Base-by-base conservation (phyloP, 2,888 invertebrate genomes). In the Pandemis cinnamomeana region DNA sequence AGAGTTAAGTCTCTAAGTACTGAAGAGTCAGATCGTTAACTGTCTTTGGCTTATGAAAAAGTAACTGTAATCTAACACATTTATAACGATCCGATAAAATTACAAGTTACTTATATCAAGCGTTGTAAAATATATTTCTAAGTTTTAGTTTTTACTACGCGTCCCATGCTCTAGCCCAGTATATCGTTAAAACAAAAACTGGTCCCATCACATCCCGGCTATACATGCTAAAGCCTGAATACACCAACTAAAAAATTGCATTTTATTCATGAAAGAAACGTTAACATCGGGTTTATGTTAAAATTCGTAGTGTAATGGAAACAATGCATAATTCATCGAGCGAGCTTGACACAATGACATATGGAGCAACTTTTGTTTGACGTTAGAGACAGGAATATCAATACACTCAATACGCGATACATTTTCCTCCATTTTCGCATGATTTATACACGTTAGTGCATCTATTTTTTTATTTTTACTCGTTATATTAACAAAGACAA, bases 241-340 rank as follows among this genome's bases (percentile, higher is more conserved):
- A 81, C 81, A 83, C 80, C 82, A 78, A 84, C 87, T 85, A 93
- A 93, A 92, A 93, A 93, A 89, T 81, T 83, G 83, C 83, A 91
- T 89, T 91, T 91, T 93, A 92, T 93, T 91, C 92, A 91, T 90
- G 88, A 85, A 87, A 89, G 87, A 90, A 91, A 91, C 90, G 86
- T 91, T 91, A 91, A 92, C 93, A 92, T 93, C 90, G 85, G 85
- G 89, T 91, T 92, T 93, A 92, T 92, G 91, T 91, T 91, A 93
- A 93, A 92, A 89, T 86, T 91, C 89, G 91, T 92, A 91, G 92
- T 92, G 91, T 92, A 94, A 93, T 94, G 93, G 91, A 93, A 93
- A 91, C 93, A 88, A 92, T 94, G 89, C 89, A 92, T 94, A 84
- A 94, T 94, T 89, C 91, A 94, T 91, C 78, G 84, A 78, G 83